phyloP scores from a whole-genome alignment of 2,113 vertebrate species.

The Rissa tridactyla region DNA sequence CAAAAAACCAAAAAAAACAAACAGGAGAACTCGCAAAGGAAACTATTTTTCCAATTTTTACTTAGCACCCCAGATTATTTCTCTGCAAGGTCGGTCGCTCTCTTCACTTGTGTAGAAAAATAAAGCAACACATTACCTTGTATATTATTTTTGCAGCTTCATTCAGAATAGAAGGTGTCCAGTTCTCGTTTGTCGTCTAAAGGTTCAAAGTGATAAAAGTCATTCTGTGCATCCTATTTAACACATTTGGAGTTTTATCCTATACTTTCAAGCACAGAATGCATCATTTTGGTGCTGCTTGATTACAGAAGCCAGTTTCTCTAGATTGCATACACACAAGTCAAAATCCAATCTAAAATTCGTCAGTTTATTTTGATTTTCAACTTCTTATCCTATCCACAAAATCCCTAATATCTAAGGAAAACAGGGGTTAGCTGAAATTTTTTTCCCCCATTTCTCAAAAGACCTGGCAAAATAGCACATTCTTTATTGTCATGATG shows the following conservation, averaged over 20 bases:
- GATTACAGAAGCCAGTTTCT: background rate
- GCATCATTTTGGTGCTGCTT: background rate
- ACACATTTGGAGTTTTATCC: background rate
- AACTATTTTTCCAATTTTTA: background rate
- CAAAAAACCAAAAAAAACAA: background rate
- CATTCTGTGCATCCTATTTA: background rate
- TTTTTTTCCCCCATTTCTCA: background rate
- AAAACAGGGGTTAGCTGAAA: background rate
- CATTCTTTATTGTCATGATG: background rate
- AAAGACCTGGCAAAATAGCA: background rate
- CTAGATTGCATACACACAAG: background rate
- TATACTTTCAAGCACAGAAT: background rate
- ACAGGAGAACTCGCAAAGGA: background rate
- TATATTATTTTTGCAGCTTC: slow-evolving; percentile 94
- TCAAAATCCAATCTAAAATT: background rate
- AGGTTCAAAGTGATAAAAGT: slow-evolving; percentile 29
- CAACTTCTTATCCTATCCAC: background rate
- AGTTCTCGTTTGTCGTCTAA: slow-evolving; percentile 92
- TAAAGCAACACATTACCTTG: slow-evolving; percentile 79
- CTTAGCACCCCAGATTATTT: background rate
- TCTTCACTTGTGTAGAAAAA: background rate
- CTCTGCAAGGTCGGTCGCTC: background rate
- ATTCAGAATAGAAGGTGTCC: slow-evolving; percentile 90
- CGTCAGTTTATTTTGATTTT: background rate
- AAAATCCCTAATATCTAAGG: background rate